phyloP scores from a whole-genome alignment of 2,888 invertebrate species.

The Escarpia spicata region DNA sequence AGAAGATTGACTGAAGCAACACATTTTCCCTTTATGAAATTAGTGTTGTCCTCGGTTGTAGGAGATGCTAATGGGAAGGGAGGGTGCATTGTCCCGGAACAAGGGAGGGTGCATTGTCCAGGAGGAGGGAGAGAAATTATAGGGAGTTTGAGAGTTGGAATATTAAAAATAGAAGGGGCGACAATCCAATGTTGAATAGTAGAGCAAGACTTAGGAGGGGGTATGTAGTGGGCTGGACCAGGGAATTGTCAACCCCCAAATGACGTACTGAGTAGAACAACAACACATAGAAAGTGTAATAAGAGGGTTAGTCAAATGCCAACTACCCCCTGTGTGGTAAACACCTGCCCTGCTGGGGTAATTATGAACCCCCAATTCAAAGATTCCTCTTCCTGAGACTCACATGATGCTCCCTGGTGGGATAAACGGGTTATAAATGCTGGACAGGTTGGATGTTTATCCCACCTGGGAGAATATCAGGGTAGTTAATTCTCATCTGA shows the following conservation, averaged over 20 bases:
- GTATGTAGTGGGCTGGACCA: not conserved
- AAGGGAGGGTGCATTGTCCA: not conserved
- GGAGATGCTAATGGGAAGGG: not conserved
- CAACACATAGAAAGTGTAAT: not conserved
- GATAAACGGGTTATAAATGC: not conserved
- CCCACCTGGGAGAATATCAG: not conserved
- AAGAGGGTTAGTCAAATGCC: not conserved
- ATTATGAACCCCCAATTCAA: not conserved
- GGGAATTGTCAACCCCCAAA: not conserved
- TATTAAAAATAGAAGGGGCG: not conserved
- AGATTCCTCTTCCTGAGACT: not conserved
- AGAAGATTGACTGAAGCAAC: no score
- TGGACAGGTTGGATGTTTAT: not conserved
- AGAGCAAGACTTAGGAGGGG: not conserved
- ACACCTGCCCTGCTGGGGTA: constrained; percentile 5
- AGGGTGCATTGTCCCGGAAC: not conserved
- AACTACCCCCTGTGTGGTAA: not conserved
- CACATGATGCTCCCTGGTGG: not conserved
- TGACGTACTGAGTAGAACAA: constrained; percentile 6
- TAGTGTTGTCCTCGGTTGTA: no score
- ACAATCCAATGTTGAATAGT: not conserved
- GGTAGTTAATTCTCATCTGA: not conserved
- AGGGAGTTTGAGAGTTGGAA: not conserved
- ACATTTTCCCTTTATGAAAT: no score
- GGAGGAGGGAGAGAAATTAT: not conserved